These are phyloP conservation scores for Sebastes kiyomatsui DNA, from an alignment of 2,797 vertebrate genomes.

Conservation along the genomic window DNA sequence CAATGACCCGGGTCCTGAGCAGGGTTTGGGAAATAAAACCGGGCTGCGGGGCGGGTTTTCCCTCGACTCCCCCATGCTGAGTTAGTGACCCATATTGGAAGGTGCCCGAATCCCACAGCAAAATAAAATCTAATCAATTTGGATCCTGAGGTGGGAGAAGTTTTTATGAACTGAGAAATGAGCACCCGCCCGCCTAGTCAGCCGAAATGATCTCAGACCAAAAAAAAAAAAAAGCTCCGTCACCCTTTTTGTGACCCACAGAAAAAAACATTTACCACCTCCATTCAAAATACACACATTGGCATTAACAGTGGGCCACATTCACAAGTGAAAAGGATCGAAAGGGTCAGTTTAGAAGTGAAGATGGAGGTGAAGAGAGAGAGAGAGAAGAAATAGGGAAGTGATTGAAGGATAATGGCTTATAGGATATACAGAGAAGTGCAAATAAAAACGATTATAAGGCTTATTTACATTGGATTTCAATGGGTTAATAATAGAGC, in stretches of 20 bases:
- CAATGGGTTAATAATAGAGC: neutral
- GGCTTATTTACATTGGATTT: neutral
- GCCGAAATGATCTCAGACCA: neutral
- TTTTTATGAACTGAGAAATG: slow-evolving; percentile 28
- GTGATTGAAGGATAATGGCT: neutral
- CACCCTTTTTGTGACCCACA: neutral
- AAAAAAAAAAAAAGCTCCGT: neutral
- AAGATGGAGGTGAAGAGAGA: neutral
- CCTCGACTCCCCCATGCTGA: slow-evolving; percentile 1
- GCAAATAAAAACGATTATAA: neutral
- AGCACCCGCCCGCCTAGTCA: neutral
- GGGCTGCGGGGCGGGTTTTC: slow-evolving; percentile 3
- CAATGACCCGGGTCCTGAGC: neutral
- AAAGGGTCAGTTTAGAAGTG: neutral
- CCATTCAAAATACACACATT: neutral
- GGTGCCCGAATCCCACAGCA: neutral
- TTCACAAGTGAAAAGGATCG: neutral
- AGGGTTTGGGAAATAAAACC: slow-evolving; percentile 12
- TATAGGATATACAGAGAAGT: neutral
- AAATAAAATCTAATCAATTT: slow-evolving; percentile 44
- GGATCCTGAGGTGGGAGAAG: neutral
- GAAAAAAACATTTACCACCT: neutral
- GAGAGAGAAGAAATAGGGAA: neutral
- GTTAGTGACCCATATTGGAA: slow-evolving; percentile 24
- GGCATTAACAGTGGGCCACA: neutral